Conservation (phyloP, 2,888 invertebrate species). For the Dorcus parallelipipedus region DNA sequence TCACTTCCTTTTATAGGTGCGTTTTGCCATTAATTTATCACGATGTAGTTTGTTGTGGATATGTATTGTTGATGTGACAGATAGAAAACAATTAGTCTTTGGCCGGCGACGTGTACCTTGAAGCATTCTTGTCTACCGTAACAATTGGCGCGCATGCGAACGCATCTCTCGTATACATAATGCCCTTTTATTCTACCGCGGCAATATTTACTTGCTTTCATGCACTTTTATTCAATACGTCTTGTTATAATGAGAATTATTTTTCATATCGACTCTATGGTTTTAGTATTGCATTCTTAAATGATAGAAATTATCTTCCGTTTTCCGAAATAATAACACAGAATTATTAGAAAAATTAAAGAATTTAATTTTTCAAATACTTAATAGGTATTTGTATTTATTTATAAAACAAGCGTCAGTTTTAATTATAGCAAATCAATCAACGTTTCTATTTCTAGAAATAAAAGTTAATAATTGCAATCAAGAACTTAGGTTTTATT, state of each 20-base stretch:
- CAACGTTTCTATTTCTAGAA: too few species aligned
- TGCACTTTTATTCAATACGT: too few species aligned
- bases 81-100: slow-evolving; percentile 41
- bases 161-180: slow-evolving; percentile 16
- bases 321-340: too few species aligned
- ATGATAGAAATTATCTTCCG: too few species aligned
- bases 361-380: too few species aligned
- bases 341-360: too few species aligned
- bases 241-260: slow-evolving; percentile 4
- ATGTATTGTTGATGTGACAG: slow-evolving; percentile 39
- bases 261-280: background rate
- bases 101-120: slow-evolving; percentile 13
- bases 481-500: too few species aligned
- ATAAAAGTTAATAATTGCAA: too few species aligned
- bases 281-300: too few species aligned
- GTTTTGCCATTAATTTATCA: slow-evolving; percentile 44
- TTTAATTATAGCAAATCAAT: too few species aligned
- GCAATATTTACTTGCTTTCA: slow-evolving; percentile 18
- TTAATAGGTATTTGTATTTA: too few species aligned
- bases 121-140: slow-evolving; percentile 5
- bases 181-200: slow-evolving; percentile 7
- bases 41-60: slow-evolving; percentile 39
- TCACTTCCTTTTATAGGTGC: slow-evolving; percentile 41
- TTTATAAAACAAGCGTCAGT: too few species aligned
- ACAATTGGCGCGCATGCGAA: slow-evolving; percentile 21